phyloP scores from a whole-genome alignment of 1,140 invertebrate species.

The Anadara kagoshimensis region DNA sequence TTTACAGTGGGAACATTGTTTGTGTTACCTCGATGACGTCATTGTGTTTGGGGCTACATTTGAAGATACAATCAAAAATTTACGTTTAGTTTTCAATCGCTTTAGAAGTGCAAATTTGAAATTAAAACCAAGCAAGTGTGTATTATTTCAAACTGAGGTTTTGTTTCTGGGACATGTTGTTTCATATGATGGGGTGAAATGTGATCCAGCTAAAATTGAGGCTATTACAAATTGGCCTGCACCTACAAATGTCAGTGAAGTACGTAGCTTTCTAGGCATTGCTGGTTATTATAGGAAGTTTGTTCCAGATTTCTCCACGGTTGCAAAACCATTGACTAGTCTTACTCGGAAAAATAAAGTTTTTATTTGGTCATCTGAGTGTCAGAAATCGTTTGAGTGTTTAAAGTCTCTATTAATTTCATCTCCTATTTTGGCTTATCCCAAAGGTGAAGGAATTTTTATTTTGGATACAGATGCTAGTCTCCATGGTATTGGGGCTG shows the following conservation, averaged over 20 bases:
- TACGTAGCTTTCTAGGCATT: conserved; percentile 35
- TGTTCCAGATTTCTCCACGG: conserved; percentile 22
- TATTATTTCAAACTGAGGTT: conserved; percentile 31
- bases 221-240: conserved; percentile 30
- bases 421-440: conserved; percentile 42
- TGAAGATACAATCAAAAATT: conserved; percentile 33
- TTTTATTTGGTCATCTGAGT: conserved; percentile 1
- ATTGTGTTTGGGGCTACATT: no score
- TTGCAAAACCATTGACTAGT: conserved; percentile 19
- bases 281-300: conserved; percentile 29
- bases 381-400: conserved; percentile 26
- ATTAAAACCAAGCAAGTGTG: conserved; percentile 40
- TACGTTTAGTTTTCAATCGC: conserved; percentile 31
- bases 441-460: conserved; percentile 20
- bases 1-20: conserved; percentile 24
- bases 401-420: conserved; percentile 17
- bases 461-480: conserved; percentile 50
- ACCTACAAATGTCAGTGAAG: conserved; percentile 22
- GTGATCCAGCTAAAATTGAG: conserved; percentile 21
- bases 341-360: conserved; percentile 14
- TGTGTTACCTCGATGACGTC: conserved; percentile 41
- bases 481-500: conserved; percentile 49
- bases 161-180: conserved; percentile 24
- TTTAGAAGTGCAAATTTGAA: conserved; percentile 27
- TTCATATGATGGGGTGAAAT: conserved; percentile 12